Evolutionary conservation across 2,888 invertebrate genomes (phyloP), one percentile per base, ranked within the genome.

Genomic region (Eristalis arbustorum): DNA sequence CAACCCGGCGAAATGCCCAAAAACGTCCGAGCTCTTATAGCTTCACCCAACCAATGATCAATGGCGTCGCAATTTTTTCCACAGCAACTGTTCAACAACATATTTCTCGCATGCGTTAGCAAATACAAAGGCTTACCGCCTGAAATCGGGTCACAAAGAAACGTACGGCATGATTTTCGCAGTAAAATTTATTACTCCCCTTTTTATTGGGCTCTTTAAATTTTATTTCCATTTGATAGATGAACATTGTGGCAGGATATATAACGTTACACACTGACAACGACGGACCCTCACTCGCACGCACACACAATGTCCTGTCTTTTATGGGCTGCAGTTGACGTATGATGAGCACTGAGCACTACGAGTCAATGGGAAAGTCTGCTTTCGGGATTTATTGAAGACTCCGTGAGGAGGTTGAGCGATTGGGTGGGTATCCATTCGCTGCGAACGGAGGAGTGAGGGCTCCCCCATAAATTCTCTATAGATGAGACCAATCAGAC

Each of bases 401-500:
- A 72, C 28, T 64, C 67, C 62, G 67, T 79, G 66, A 2, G 25
- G 37, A 6, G 64, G n/a, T 14, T 22, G 18, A 25, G 23, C 22
- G 34, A 25, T 0, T 49, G 22, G 11, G 63, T n/a, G 40, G 37
- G 25, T 28, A 40, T 28, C 25, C 22, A 76, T 76, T 68, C 56
- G 3, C 49, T 49, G n/a, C 40, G 14, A 63, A 49, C n/a, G 6
- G 34, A 49, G 6, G 34, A 49, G 34, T 13, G 37, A 64, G 31
- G 61, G 18, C 34, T 25, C 23, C 25, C 14, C 61, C 79, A 79
- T 79, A 79, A 79, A 79, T 79, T 73, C 73, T 67, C 13, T 79
- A 67, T 79, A 79, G 67, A 79, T 79, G 79, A 79, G 73, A 67
- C 73, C 79, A 79, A 79, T 79, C 79, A 79, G 73, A 61, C 79